Base-by-base conservation (phyloP, 2,888 invertebrate genomes). In the Tenthredo mesomela region DNA sequence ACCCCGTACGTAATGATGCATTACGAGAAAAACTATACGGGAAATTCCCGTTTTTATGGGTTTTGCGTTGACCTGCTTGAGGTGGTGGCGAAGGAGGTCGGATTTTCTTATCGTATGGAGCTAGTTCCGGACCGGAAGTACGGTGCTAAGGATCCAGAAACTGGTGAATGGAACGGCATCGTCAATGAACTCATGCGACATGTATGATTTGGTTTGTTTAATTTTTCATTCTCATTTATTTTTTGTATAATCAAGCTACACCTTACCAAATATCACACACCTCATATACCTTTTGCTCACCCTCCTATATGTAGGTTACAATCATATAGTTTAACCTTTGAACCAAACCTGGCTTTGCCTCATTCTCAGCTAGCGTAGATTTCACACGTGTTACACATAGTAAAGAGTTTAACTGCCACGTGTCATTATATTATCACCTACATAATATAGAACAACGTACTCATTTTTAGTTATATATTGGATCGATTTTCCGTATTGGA, bases 51-150 rank as follows among this genome's bases (percentile, higher is more conserved):
- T 85, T 97, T 96, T 93, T 96, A 96, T 93, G 97, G 97, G 82
- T 97, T 97, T 93, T 97, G 97, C 93, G 96, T 97, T 87, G 97
- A 97, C 92, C 94, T 97, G 73, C 94, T 97, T 89, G 95, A 96
- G 90, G 94, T 95, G 85, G 95, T 97, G 88, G 95, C 96, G 2
- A 94, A 94, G 87, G 94, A 96, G 90, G 95, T 96, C 58, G 96
- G 96, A 77, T 96, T 96, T 93, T 95, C 96, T 89, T 97, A 96
- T 92, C 95, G 96, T 85, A 92, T 96, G 89, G 96, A 96, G 90
- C 93, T 96, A 87, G 96, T 96, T 47, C 96, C 96, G 4, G 96
- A 96, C 92, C 93, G 95, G 87, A 96, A 96, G 91, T 96, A 96
- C 91, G 96, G 96, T 65, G 95, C 95, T 73, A 94, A 93, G 87